Evolutionary conservation across 2,888 invertebrate species (phyloP).

Genomic region (Bruchidius siliquastri): DNA sequence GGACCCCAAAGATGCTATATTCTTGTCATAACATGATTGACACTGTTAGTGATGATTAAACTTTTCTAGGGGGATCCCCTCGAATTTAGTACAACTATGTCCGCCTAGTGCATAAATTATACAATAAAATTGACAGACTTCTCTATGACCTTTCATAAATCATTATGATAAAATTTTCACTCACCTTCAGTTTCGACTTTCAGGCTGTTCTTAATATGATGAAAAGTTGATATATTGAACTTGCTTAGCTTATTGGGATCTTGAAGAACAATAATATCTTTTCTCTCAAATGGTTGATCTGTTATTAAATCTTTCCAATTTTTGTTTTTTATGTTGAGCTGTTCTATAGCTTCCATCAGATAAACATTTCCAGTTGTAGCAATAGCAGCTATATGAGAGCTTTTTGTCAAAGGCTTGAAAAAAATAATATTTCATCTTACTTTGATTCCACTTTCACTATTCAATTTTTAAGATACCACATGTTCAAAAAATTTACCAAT

Average conservation of each 20-base stretch:
- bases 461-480: too few species aligned
- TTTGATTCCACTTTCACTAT: too few species aligned
- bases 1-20: too few species aligned
- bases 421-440: background rate
- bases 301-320: constrained; percentile 92
- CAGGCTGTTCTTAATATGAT: constrained; percentile 89
- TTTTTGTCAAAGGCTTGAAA: constrained; percentile 71
- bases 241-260: constrained; percentile 86
- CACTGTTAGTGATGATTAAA: too few species aligned
- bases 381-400: constrained; percentile 89
- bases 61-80: too few species aligned
- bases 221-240: constrained; percentile 90
- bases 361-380: constrained; percentile 92
- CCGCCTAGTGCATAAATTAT: too few species aligned
- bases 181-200: constrained; percentile 80
- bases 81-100: too few species aligned
- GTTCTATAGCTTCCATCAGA: constrained; percentile 90
- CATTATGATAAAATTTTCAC: background rate
- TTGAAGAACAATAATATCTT: constrained; percentile 88
- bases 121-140: too few species aligned
- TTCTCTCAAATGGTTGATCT: constrained; percentile 81
- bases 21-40: too few species aligned
- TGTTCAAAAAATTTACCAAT: too few species aligned
- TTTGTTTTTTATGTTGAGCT: constrained; percentile 90
- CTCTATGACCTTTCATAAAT: background rate